Base-by-base conservation (phyloP, 2,888 invertebrate genomes). In the Lissocephala sabroskyi region DNA sequence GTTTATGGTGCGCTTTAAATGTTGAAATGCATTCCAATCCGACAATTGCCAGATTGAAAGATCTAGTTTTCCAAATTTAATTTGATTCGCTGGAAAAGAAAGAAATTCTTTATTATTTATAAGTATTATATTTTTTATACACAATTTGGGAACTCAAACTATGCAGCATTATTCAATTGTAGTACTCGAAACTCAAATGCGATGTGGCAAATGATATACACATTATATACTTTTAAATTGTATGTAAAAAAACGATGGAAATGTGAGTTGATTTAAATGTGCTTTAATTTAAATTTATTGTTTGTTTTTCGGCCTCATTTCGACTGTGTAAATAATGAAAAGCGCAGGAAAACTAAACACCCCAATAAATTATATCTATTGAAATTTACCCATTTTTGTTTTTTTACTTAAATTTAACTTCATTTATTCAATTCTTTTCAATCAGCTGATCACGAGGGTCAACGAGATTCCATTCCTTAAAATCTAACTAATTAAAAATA, bases 41-140 rank as follows among this genome's bases (percentile, higher is more conserved):
- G 33, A 18, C 7, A 42, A 13, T 29, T 4, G 42, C 49, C 68
- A 63, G 68, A 49, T 65, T 57, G 53, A 57, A 65, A 56, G n/a
- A n/a, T n/a, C n/a, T n/a, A n/a, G n/a, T 68, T 63, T 67, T 59
- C 56, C 61, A 62, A 68, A 75, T 67, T 63, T 48, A 56, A 57
- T 65, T 67, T 67, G 35, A 9, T 13, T 17, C 5, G 30, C n/a
- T n/a, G n/a, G n/a, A n/a, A n/a, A n/a, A n/a, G n/a, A n/a, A n/a
- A 32, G 13, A 32, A 13, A 13, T 13, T 11, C 13, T 6, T 32
- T n/a, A 11, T 13, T 32, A 13, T 10, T 53, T 56, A 40, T 55
- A 55, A 43, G 29, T 35, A 39, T 48, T 41, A 49, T 37, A 49
- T 53, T 49, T 18, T 33, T 33, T 32, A 23, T 16, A 30, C 3